Conservation (phyloP, 2,888 invertebrate genomes). For the Eugnorisma glareosa region DNA sequence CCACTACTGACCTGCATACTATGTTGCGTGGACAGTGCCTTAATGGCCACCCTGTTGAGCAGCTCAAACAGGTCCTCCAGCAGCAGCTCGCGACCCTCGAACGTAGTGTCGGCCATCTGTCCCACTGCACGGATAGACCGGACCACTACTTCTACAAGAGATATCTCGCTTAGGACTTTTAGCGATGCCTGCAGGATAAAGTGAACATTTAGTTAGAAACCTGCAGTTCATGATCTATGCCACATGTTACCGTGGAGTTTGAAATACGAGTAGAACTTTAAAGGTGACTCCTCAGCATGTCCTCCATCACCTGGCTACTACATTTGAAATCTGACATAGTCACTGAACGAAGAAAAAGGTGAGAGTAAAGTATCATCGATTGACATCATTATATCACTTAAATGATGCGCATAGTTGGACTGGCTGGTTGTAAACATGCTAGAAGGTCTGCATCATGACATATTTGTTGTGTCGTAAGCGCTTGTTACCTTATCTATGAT, state of each 20-base stretch:
- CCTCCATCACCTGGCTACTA: too few species aligned
- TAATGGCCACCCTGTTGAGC: constrained; percentile 78
- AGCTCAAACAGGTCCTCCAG: constrained; percentile 80
- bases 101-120: constrained; percentile 65
- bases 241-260: too few species aligned
- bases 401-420: not conserved
- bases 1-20: constrained; percentile 77
- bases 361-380: too few species aligned
- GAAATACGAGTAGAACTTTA: too few species aligned
- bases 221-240: not conserved
- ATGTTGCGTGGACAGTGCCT: constrained; percentile 78
- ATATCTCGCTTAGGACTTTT: constrained; percentile 80
- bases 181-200: constrained; percentile 74
- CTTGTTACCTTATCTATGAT: constrained; percentile 89
- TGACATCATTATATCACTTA: too few species aligned
- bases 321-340: too few species aligned
- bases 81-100: constrained; percentile 80
- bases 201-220: not conserved
- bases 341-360: too few species aligned
- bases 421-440: not conserved
- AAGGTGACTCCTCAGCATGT: too few species aligned
- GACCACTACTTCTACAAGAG: constrained; percentile 80
- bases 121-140: constrained; percentile 79
- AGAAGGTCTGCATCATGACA: too few species aligned
- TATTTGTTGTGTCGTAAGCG: not conserved